Conservation (phyloP, 2,113 vertebrate genomes). For the Tyrannus savana region DNA sequence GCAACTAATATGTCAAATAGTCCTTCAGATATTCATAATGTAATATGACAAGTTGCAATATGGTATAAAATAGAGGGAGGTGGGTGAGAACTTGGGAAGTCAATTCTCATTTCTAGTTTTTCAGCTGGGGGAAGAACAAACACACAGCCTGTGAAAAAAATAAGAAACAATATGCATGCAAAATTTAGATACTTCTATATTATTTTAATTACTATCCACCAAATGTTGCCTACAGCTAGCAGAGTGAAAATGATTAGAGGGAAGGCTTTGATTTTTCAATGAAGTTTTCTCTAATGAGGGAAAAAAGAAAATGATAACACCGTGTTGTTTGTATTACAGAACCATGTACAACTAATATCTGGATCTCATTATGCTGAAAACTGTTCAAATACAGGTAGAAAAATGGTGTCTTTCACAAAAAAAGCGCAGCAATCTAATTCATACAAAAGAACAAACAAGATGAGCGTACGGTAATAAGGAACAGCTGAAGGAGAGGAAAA, state of each 20-base stretch:
- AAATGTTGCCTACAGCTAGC: constrained; percentile 56
- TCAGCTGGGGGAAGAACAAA: constrained; percentile 7
- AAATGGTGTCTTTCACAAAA: neutral
- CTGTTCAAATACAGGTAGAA: constrained; percentile 26
- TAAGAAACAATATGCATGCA: constrained; percentile 48
- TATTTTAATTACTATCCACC: constrained; percentile 44
- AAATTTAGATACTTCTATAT: constrained; percentile 40
- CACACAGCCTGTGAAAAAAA: constrained; percentile 7
- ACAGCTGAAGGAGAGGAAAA: constrained; percentile 20
- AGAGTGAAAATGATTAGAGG: constrained; percentile 5
- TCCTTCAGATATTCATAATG: constrained; percentile 17
- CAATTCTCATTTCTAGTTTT: constrained; percentile 41
- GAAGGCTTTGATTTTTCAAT: constrained; percentile 57
- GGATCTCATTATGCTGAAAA: neutral
- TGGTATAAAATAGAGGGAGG: constrained; percentile 2
- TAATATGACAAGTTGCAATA: constrained; percentile 47
- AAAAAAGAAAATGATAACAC: constrained; percentile 18
- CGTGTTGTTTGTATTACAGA: neutral
- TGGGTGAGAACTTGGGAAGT: constrained; percentile 13
- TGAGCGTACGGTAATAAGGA: neutral
- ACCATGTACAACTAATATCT: neutral
- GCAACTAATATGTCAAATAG: constrained; percentile 26
- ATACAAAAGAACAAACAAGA: neutral
- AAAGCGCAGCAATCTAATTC: neutral
- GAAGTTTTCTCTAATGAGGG: neutral